These are phyloP conservation scores for Pseudochirops corinnae DNA, from an alignment of 2,797 vertebrate genomes.

Conservation along the genomic window DNA sequence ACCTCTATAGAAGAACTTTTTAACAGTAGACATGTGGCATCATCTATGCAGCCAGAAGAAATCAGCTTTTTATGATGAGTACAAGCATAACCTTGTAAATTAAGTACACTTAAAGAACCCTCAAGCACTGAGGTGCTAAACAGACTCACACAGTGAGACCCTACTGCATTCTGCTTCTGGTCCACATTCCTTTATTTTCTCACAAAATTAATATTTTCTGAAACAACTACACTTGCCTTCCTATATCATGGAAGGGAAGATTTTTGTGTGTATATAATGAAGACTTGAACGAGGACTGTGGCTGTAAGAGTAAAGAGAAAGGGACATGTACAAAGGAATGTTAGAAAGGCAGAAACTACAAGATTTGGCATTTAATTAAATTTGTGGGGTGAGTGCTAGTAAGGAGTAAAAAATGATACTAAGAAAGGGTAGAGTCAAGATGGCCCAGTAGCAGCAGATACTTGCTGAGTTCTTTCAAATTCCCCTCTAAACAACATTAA, in stretches of 20 bases:
- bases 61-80: constrained; percentile 96
- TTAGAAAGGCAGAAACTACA: neutral
- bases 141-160: constrained; percentile 94
- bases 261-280: constrained; percentile 89
- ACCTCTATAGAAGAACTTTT: constrained; percentile 85
- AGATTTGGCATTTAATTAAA: neutral
- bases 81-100: constrained; percentile 96
- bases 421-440: neutral
- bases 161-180: constrained; percentile 90
- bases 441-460: neutral
- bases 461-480: neutral
- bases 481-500: neutral
- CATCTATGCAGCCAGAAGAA: constrained; percentile 94
- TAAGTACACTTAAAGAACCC: constrained; percentile 95
- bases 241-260: constrained; percentile 91
- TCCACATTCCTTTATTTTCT: constrained; percentile 89
- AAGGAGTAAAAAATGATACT: neutral
- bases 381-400: neutral
- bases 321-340: neutral
- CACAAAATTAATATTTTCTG: constrained; percentile 89
- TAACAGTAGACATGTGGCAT: constrained; percentile 95
- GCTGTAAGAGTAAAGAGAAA: neutral
- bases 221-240: constrained; percentile 92
- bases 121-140: constrained; percentile 95
- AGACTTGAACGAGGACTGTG: neutral